A percentile compares a stretch with the other conserved stretches of the same genome.
Conservation (phyloP, 1,140 invertebrate genomes). For the Musca domestica region DNA sequence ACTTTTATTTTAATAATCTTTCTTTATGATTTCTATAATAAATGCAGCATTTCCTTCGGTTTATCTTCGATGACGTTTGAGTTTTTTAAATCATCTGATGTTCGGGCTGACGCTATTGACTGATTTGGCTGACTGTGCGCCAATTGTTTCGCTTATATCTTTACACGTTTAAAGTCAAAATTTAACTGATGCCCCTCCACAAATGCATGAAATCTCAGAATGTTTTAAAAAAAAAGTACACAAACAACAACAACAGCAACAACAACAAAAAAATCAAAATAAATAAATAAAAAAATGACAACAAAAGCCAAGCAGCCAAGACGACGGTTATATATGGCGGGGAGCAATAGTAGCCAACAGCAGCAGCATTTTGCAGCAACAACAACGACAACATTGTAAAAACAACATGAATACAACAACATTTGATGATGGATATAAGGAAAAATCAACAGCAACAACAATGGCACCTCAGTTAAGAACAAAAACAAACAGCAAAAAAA, state of each 20-base stretch:
- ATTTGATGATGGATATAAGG: not conserved
- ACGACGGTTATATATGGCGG: not conserved
- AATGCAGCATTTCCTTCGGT: not conserved
- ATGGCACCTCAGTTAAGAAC: too few relatives aligned
- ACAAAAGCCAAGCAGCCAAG: not conserved
- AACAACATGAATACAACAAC: not conserved
- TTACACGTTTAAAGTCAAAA: conserved; percentile 27
- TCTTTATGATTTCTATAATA: not conserved
- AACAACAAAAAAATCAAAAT: not conserved
- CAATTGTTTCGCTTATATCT: conserved; percentile 9
- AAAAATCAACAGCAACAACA: not conserved
- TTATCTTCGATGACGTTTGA: not conserved
- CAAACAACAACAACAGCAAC: conserved; percentile 1
- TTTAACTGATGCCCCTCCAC: conserved; percentile 27
- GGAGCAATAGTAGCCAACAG: conserved; percentile 5
- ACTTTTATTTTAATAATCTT: not conserved
- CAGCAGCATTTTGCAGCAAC: not conserved
- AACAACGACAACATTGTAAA: not conserved
- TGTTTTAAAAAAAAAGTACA: conserved; percentile 12
- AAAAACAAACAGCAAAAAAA: too few relatives aligned
- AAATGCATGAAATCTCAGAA: conserved; percentile 25
- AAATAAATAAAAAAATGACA: not conserved
- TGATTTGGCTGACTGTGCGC: too few relatives aligned
- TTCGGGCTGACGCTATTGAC: too few relatives aligned
- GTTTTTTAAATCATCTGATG: too few relatives aligned